A percentile compares a stretch with the other conserved stretches of the same genome.
phyloP scores from a whole-genome alignment of 2,888 invertebrate species.

The Pseudeuparius sepicola region DNA sequence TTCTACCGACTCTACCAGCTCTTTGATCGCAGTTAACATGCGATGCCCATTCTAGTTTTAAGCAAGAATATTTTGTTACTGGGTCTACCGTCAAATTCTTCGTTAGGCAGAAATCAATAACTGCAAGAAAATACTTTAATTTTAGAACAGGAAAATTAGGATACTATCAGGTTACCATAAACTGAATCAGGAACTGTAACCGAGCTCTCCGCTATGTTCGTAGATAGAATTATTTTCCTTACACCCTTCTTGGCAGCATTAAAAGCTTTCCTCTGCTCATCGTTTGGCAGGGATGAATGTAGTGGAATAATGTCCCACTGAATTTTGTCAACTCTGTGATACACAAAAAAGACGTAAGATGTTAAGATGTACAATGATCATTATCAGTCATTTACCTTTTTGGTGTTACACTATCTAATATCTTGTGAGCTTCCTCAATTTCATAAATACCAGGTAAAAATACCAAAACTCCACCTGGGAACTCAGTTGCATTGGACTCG shows the following conservation, averaged over 20 bases:
- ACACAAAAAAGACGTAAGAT: too few species aligned
- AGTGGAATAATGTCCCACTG: conserved; percentile 40
- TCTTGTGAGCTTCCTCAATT: conserved; percentile 60
- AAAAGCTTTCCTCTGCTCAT: conserved; percentile 56
- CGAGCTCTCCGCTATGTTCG: conserved; percentile 89
- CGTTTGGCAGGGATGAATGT: conserved; percentile 56
- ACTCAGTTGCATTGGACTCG: too few species aligned
- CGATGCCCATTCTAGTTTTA: conserved; percentile 80
- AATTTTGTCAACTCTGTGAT: too few species aligned
- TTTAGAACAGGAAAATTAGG: conserved; percentile 2
- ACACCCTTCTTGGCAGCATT: conserved; percentile 47
- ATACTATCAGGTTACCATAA: conserved; percentile 47
- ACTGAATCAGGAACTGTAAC: conserved; percentile 82
- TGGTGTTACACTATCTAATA: conserved; percentile 1
- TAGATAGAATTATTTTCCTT: conserved; percentile 79
- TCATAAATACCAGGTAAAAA: conserved; percentile 85
- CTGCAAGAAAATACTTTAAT: conserved; percentile 40
- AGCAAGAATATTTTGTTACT: conserved; percentile 64
- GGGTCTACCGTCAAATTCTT: conserved; percentile 70
- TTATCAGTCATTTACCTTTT: not conserved
- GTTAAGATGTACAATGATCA: too few species aligned
- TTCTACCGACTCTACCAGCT: conserved; percentile 83
- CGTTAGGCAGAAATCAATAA: conserved; percentile 90
- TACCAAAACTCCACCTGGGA: conserved; percentile 69
- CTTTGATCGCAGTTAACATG: conserved; percentile 84